Conservation (phyloP, 2,113 vertebrate genomes). For the Euleptes europaea region DNA sequence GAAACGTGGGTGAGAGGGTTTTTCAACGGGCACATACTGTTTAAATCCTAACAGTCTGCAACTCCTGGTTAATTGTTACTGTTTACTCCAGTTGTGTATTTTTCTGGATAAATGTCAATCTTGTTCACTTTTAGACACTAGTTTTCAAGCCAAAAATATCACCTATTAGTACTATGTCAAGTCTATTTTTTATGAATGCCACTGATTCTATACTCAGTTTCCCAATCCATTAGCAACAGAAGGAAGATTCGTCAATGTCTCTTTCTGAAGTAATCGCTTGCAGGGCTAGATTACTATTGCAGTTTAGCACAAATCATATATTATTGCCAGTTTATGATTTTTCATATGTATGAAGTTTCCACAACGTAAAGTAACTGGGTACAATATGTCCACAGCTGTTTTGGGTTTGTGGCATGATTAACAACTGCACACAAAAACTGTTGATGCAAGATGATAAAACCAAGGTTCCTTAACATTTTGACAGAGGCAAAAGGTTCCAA, state of each 20-base stretch:
- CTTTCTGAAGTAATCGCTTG: neutral
- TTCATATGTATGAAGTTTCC: neutral
- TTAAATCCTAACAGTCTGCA: no score
- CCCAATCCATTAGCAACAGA: neutral
- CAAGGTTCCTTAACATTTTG: no score
- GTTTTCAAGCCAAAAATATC: neutral
- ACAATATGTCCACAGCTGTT: neutral
- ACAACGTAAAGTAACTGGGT: neutral
- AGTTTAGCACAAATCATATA: neutral
- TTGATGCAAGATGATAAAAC: neutral
- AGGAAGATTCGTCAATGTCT: neutral
- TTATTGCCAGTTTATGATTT: neutral
- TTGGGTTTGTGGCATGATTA: neutral
- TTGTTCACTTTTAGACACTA: neutral
- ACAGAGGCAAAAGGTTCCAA: no score
- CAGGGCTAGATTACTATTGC: neutral
- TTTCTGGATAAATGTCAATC: no score
- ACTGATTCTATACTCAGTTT: neutral
- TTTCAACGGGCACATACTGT: no score
- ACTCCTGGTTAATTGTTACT: no score
- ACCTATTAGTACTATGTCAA: neutral
- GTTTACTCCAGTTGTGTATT: no score
- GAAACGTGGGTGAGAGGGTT: no score
- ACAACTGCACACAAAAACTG: neutral
- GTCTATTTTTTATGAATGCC: neutral